Conservation (phyloP, 2,797 vertebrate species). For the Natrix natrix region DNA sequence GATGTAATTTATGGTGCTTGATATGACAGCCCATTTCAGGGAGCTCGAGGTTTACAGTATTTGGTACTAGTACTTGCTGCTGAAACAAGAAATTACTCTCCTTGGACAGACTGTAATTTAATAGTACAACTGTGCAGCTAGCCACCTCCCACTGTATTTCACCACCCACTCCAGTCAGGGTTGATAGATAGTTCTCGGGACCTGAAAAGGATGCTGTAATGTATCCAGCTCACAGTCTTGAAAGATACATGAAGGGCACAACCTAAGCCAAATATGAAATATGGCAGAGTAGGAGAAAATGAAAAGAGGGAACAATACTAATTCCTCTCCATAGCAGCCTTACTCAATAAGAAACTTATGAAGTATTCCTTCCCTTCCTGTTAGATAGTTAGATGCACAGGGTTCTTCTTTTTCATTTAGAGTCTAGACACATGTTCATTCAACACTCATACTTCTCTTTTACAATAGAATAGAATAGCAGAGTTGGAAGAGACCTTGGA, state of each 20-base stretch:
- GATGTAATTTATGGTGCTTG: slow-evolving; percentile 70
- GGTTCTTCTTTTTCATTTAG: not conserved
- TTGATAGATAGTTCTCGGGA: slow-evolving; percentile 63
- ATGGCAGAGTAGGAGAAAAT: not conserved
- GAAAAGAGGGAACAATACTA: not conserved
- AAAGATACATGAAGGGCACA: slow-evolving; percentile 53
- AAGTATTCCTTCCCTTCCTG: not conserved
- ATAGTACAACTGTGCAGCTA: slow-evolving; percentile 67
- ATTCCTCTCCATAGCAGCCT: not conserved
- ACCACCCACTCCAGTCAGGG: slow-evolving; percentile 56
- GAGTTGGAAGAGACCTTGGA: no score
- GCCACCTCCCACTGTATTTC: slow-evolving; percentile 63
- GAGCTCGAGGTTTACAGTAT: slow-evolving; percentile 67
- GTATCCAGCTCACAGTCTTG: slow-evolving; percentile 47
- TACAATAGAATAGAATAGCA: no score
- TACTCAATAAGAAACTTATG: not conserved
- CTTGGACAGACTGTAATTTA: slow-evolving; percentile 72
- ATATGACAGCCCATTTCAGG: slow-evolving; percentile 69
- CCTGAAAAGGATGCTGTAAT: slow-evolving; percentile 44
- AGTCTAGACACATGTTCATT: not conserved
- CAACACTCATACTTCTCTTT: not conserved
- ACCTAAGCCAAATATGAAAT: slow-evolving; percentile 49
- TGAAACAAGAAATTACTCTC: slow-evolving; percentile 75
- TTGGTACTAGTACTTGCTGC: slow-evolving; percentile 68
- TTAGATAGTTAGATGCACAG: not conserved